phyloP scores from a whole-genome alignment of 1,140 invertebrate genomes.

The Lepidurus arcticus region DNA sequence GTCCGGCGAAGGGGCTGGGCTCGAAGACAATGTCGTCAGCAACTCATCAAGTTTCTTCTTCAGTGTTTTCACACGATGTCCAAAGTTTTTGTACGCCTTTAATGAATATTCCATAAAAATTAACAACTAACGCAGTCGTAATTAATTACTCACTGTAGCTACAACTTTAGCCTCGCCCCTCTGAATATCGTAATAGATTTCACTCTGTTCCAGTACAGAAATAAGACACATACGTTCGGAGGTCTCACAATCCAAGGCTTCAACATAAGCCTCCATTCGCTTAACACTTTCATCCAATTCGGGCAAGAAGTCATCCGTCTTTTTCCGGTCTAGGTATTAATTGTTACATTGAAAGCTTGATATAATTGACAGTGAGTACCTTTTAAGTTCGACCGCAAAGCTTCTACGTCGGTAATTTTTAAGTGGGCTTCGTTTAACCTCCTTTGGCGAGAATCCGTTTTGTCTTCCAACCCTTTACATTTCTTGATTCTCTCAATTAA shows the following conservation, averaged over 20 bases:
- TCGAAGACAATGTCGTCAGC: conserved; percentile 53
- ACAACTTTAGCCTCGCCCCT: conserved; percentile 87
- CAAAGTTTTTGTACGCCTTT: conserved; percentile 88
- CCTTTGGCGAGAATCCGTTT: conserved; percentile 60
- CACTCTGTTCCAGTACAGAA: conserved; percentile 66
- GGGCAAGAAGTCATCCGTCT: conserved; percentile 77
- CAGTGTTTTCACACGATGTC: conserved; percentile 71
- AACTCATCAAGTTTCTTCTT: conserved; percentile 78
- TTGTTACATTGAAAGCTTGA: not conserved
- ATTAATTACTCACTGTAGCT: conserved; percentile 65
- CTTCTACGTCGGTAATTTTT: conserved; percentile 56
- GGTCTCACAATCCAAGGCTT: conserved; percentile 73
- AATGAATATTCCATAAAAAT: conserved; percentile 32
- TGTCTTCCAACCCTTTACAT: conserved; percentile 58
- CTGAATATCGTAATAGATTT: conserved; percentile 82
- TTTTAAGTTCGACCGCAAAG: conserved; percentile 62
- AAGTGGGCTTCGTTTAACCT: conserved; percentile 53
- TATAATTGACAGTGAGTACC: not conserved
- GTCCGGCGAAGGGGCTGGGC: conserved; percentile 61
- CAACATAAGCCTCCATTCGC: conserved; percentile 72
- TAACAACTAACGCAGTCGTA: conserved; percentile 23
- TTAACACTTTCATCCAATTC: conserved; percentile 74
- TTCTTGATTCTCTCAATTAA: conserved; percentile 61
- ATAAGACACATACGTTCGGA: conserved; percentile 68
- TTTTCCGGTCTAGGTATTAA: conserved; percentile 57